Conservation (phyloP, 2,113 vertebrate genomes). For the Odontophorus gujanensis region DNA sequence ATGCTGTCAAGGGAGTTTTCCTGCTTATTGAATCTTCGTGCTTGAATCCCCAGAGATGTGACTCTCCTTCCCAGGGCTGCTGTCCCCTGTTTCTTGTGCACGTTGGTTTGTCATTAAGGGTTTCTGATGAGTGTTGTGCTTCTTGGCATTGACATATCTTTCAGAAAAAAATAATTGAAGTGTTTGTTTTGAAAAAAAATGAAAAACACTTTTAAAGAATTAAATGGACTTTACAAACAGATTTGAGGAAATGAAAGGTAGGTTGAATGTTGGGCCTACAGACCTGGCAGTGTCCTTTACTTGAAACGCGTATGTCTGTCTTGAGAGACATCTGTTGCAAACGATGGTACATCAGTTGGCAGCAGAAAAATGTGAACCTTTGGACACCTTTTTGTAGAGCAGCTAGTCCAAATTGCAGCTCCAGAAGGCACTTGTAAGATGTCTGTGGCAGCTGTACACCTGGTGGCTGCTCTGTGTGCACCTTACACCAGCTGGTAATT, state of each 20-base stretch:
- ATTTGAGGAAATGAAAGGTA: slow-evolving; percentile 72
- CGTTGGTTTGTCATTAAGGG: slow-evolving; percentile 34
- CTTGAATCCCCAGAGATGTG: not conserved
- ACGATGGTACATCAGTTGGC: not conserved
- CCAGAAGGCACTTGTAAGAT: not conserved
- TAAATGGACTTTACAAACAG: slow-evolving; percentile 69
- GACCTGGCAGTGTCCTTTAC: not conserved
- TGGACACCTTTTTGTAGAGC: not conserved
- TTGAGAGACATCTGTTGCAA: not conserved
- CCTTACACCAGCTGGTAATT: not conserved
- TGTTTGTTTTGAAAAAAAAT: slow-evolving; percentile 62
- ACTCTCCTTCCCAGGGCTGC: not conserved
- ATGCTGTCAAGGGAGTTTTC: slow-evolving; percentile 13
- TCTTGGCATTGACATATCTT: slow-evolving; percentile 68
- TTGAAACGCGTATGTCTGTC: not conserved
- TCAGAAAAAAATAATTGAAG: slow-evolving; percentile 71
- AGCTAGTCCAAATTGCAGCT: not conserved
- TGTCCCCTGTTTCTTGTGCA: not conserved
- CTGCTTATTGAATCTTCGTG: not conserved
- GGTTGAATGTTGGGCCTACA: slow-evolving; percentile 59
- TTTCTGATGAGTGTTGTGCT: slow-evolving; percentile 65
- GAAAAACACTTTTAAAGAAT: slow-evolving; percentile 64
- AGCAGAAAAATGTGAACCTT: not conserved
- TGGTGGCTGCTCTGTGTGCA: not conserved
- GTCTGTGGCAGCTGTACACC: not conserved